Evolutionary conservation across 2,797 vertebrate species (phyloP).

Genomic region (Poecile montanus): DNA sequence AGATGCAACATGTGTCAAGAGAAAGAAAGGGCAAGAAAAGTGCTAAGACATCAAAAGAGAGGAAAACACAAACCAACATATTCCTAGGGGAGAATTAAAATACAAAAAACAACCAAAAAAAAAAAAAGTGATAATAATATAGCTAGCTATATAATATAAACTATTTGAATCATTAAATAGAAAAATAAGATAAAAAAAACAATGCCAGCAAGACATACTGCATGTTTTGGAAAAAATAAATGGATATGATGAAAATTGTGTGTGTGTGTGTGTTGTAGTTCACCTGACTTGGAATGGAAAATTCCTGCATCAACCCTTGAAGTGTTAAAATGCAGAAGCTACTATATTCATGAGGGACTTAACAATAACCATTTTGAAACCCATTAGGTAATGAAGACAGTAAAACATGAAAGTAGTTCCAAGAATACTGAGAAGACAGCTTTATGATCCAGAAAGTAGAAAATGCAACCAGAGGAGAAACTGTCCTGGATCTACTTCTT

Average conservation of each 20-base stretch:
- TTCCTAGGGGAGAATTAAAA: not conserved
- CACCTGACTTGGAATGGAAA: not conserved
- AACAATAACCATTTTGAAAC: slow-evolving; percentile 59
- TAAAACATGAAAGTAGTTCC: slow-evolving; percentile 55
- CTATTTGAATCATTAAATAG: not conserved
- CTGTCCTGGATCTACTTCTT: slow-evolving; percentile 38
- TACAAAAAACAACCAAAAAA: not conserved
- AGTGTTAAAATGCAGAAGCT: slow-evolving; percentile 25
- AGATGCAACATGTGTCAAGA: not conserved
- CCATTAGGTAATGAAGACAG: slow-evolving; percentile 55
- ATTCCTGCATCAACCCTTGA: not conserved
- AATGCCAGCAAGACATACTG: not conserved
- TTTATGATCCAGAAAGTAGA: slow-evolving; percentile 66
- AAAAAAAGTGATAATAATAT: not conserved
- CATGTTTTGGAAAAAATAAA: not conserved
- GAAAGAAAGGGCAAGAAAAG: not conserved
- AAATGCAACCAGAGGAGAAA: slow-evolving; percentile 58
- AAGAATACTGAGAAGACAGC: slow-evolving; percentile 58
- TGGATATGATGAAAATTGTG: rapidly evolving
- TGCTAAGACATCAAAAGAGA: not conserved
- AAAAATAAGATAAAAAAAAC: not conserved
- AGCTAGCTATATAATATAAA: not conserved
- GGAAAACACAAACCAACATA: not conserved
- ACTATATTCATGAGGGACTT: slow-evolving; percentile 30
- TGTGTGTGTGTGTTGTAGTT: not conserved